Evolutionary conservation across 2,888 invertebrate genomes (phyloP), one percentile per base, ranked within the genome.

Genomic region (Nemurella pictetii): DNA sequence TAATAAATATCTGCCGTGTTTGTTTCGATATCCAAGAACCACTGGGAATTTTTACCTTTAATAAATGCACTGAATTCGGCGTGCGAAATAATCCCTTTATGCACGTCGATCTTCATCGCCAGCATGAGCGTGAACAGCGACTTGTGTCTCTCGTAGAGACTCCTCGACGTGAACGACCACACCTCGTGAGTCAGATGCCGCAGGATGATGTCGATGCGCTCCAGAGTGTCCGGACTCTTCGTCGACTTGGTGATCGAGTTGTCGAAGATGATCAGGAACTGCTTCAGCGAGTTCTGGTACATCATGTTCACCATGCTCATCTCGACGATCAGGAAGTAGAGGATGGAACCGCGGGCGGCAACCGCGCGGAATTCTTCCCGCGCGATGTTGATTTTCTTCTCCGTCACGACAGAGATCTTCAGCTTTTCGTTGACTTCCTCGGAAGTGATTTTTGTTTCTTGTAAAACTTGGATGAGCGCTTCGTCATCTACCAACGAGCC

Each of bases 401-500:
- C 98, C 0, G 98, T 99, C 15, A 97, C 95, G 88, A 96, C 98
- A 0, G 98, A 96, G 12, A 98, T 96, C 90, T 95, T 94, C 0
- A 99, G 92, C 89, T 99, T 99, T 88, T 98, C 97, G 88, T 96
- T 97, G 0, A 99, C 98, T 90, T 98, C 98, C 90, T 98, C 97
- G 0, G 98, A 96, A 0, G 97, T 97, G 0, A 94, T 94, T 90
- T 96, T 96, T 0, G 96, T 96, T 86, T 96, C 95, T 89, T 96
- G 95, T 25, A 98, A 91, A 0, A 98, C 97, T 88, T 95, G 95
- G 88, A 99, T 98, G 20, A 99, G 91, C 25, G 97, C 97, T 90
- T 99, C 98, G 88, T 99, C 98, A 88, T 99, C 99, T 0, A 99
- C 98, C 85, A 99, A 91, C 0, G 98, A 98, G 0, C 98, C 98